Conservation (phyloP, 1,140 invertebrate species). For the Papilio xuthus region DNA sequence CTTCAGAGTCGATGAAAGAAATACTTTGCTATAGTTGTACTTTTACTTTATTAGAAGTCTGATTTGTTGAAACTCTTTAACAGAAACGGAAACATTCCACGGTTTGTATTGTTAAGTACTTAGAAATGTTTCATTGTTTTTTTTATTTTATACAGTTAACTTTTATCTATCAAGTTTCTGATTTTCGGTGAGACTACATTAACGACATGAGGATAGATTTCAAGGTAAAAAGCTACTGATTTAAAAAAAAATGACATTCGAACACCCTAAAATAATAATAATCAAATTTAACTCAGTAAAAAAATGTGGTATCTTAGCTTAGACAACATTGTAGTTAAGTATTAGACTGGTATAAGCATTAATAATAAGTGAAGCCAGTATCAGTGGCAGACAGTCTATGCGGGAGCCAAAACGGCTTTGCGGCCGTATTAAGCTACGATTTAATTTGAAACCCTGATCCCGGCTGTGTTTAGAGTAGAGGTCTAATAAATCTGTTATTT, state of each 20-base stretch:
- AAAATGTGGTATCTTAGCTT: neutral
- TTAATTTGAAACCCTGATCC: slow-evolving; percentile 70
- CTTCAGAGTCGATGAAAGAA: slow-evolving; percentile 66
- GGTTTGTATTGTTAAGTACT: slow-evolving; percentile 38
- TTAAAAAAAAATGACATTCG: neutral
- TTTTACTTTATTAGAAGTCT: slow-evolving; percentile 64
- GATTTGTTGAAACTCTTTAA: slow-evolving; percentile 50
- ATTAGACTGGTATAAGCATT: slow-evolving; percentile 21
- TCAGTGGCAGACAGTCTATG: slow-evolving; percentile 49
- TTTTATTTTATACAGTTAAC: neutral
- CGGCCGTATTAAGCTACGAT: slow-evolving; percentile 63
- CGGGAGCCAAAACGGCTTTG: slow-evolving; percentile 58
- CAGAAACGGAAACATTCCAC: slow-evolving; percentile 43
- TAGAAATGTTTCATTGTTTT: slow-evolving; percentile 25
- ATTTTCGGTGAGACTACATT: neutral
- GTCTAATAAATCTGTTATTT: slow-evolving; percentile 75
- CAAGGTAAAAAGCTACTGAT: too few species aligned
- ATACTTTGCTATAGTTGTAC: slow-evolving; percentile 60
- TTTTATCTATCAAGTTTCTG: neutral
- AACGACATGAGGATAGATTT: neutral
- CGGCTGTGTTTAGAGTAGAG: slow-evolving; percentile 64
- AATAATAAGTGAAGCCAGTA: slow-evolving; percentile 38
- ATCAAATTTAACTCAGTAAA: neutral
- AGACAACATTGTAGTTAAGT: neutral
- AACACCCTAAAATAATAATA: neutral